These are phyloP conservation scores for Schlechtendalia chinensis DNA, from an alignment of 1,140 invertebrate species.

Conservation along the genomic window DNA sequence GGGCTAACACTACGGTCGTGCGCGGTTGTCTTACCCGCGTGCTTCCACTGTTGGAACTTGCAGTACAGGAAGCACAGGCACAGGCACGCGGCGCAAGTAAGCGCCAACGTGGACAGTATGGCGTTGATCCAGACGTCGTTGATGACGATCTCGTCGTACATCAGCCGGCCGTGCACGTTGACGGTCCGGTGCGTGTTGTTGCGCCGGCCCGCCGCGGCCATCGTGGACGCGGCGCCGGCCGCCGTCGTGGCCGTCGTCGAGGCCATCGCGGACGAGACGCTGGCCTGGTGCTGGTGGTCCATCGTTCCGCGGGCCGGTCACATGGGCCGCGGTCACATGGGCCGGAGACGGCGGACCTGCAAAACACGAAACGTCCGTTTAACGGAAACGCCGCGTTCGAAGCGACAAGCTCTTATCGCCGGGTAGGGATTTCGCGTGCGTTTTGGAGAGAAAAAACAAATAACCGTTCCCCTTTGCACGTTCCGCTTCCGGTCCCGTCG, in stretches of 20 bases:
- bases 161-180: slow-evolving; percentile 33
- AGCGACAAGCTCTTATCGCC: too few species aligned
- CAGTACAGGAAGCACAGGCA: slow-evolving; percentile 65
- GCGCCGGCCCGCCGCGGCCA: background rate
- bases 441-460: too few species aligned
- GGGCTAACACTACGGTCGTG: too few species aligned
- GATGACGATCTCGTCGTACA: slow-evolving; percentile 57
- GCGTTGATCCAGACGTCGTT: slow-evolving; percentile 66
- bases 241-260: background rate
- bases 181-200: background rate
- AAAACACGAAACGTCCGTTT: too few species aligned
- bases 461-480: too few species aligned
- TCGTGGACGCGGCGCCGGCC: background rate
- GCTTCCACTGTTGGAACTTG: slow-evolving; percentile 67
- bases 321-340: too few species aligned
- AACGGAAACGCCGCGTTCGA: too few species aligned
- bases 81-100: slow-evolving; percentile 64
- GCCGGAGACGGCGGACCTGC: too few species aligned
- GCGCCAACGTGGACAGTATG: slow-evolving; percentile 62
- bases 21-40: slow-evolving; percentile 65
- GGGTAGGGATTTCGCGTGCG: too few species aligned
- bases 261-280: background rate
- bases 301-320: too few species aligned
- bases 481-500: too few species aligned
- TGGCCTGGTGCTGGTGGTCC: too few species aligned